These are phyloP conservation scores for Ondatra zibethicus DNA, from an alignment of 2,113 vertebrate genomes.

Conservation along the genomic window DNA sequence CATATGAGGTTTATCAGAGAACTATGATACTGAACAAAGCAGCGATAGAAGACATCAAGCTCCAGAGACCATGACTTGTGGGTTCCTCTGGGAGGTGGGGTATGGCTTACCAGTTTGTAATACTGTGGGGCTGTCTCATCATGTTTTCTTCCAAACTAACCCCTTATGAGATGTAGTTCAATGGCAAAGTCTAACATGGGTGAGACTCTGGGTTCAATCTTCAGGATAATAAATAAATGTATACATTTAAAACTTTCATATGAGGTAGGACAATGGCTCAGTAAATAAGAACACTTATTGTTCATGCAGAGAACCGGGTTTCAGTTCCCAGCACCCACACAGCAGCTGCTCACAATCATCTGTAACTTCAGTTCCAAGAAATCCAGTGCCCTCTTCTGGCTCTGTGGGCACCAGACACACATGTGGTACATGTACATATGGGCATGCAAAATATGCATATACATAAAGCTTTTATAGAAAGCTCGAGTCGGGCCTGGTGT, in stretches of 20 bases:
- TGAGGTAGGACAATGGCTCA: neutral
- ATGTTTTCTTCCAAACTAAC: conserved; percentile 17
- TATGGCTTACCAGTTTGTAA: neutral
- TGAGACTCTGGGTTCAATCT: neutral
- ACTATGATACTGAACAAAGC: neutral
- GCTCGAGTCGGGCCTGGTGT: neutral
- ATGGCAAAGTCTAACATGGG: neutral
- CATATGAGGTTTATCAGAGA: neutral
- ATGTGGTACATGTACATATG: neutral
- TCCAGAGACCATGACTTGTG: neutral
- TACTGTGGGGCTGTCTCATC: neutral
- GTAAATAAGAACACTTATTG: neutral
- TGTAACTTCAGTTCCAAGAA: neutral
- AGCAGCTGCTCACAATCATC: too few relatives aligned
- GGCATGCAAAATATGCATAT: neutral
- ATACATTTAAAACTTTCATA: neutral
- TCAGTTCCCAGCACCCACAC: neutral
- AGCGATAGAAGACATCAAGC: neutral
- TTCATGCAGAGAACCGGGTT: neutral
- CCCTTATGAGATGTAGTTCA: neutral
- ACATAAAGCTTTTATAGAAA: neutral
- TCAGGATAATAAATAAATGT: neutral
- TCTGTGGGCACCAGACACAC: neutral
- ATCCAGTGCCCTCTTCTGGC: neutral
- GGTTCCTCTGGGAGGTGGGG: neutral